Conservation (phyloP, 2,888 invertebrate genomes). For the Catocala fraxini region DNA sequence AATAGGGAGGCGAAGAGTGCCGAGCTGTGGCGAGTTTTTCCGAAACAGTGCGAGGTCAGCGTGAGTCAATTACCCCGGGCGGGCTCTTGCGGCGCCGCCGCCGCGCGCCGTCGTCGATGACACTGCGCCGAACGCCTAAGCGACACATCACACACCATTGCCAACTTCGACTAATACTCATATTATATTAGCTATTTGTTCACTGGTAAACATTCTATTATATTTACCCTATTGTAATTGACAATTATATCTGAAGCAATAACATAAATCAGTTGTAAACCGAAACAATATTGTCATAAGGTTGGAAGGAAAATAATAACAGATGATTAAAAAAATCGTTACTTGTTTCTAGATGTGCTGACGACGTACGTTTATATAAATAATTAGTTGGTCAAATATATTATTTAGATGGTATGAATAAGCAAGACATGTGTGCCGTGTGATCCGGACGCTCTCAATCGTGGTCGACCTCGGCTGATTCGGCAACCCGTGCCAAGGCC, state of each 20-base stretch:
- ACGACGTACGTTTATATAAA: constrained; percentile 4
- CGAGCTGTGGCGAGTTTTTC: constrained; percentile 77
- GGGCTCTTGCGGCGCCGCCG: constrained; percentile 60
- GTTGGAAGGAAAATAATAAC: too few species aligned
- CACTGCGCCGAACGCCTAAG: too few species aligned
- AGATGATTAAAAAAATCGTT: too few species aligned
- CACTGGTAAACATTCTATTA: neutral
- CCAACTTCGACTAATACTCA: neutral
- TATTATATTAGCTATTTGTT: constrained; percentile 2
- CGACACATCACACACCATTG: constrained; percentile 9
- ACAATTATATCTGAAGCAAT: neutral
- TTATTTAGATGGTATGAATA: constrained; percentile 49
- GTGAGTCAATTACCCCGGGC: constrained; percentile 89
- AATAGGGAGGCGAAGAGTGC: constrained; percentile 58
- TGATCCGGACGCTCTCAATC: constrained; percentile 85
- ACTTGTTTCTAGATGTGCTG: neutral
- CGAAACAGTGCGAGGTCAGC: constrained; percentile 87
- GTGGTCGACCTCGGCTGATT: constrained; percentile 79
- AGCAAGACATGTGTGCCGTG: constrained; percentile 69
- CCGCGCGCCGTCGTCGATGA: constrained; percentile 1
- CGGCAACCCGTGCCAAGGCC: constrained; percentile 85
- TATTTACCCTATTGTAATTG: neutral
- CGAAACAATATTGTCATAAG: too few species aligned
- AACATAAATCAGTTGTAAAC: too few species aligned
- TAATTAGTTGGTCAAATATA: constrained; percentile 35